Percentiles rank a stretch among this genome's conserved stretches.
Conservation (phyloP, 2,113 vertebrate genomes). For the Epinephelus fuscoguttatus region DNA sequence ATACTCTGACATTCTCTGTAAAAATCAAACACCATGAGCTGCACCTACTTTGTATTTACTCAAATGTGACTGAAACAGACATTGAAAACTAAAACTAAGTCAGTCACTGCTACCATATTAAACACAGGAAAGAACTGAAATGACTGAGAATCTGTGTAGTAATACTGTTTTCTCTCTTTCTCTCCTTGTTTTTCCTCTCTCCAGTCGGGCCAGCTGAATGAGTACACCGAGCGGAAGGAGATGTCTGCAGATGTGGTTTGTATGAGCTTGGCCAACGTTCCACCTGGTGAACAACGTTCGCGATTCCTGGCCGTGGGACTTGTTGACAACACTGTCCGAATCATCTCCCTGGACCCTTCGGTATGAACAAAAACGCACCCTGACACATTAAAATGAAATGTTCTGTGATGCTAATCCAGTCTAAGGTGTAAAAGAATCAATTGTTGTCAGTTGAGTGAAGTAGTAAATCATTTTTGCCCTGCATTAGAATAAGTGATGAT, state of each 20-base stretch:
- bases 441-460: neutral
- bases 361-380: constrained; percentile 76
- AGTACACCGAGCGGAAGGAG: constrained; percentile 98
- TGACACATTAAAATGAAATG: neutral
- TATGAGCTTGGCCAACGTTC: constrained; percentile 98
- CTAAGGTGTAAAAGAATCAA: neutral
- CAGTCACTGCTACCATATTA: neutral
- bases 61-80: neutral
- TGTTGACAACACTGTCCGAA: constrained; percentile 97
- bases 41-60: neutral
- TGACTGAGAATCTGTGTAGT: neutral
- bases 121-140: neutral
- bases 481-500: no score
- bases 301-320: constrained; percentile 96
- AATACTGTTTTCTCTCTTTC: neutral
- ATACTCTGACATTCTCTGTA: neutral
- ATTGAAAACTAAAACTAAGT: neutral
- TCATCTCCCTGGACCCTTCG: constrained; percentile 97
- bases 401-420: neutral
- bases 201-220: constrained; percentile 97
- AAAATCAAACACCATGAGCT: neutral
- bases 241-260: constrained; percentile 99
- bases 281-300: constrained; percentile 96
- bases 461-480: no score
- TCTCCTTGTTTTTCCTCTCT: neutral